phyloP scores from a whole-genome alignment of 2,888 invertebrate genomes.

The Rugalucina vietnamica region DNA sequence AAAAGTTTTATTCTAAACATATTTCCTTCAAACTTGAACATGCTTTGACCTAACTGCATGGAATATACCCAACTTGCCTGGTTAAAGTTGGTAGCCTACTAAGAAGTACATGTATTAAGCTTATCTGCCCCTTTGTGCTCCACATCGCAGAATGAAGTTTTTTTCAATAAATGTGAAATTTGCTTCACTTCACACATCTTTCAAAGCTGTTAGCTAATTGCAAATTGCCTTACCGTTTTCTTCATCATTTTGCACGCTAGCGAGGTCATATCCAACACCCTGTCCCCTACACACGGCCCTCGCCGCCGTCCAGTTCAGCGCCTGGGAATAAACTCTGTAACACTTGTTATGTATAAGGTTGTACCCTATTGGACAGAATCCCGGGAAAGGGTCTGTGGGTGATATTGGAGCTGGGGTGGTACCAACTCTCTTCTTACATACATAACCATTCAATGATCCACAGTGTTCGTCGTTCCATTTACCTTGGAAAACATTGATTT shows the following conservation, averaged over 20 bases:
- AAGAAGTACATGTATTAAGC: too few species aligned
- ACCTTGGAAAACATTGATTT: conserved; percentile 65
- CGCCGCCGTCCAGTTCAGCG: conserved; percentile 67
- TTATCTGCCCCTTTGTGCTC: too few species aligned
- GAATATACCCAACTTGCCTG: too few species aligned
- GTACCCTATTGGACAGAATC: conserved; percentile 74
- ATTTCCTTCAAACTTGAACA: too few species aligned
- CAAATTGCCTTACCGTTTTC: conserved; percentile 69
- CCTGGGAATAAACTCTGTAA: conserved; percentile 63
- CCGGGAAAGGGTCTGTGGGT: conserved; percentile 56
- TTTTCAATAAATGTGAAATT: too few species aligned
- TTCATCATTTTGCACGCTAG: conserved; percentile 64
- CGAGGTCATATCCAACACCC: conserved; percentile 64
- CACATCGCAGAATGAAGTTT: too few species aligned
- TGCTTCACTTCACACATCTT: too few species aligned
- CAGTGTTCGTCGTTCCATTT: conserved; percentile 77
- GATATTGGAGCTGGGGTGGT: conserved; percentile 45
- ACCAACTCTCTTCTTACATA: conserved; percentile 68
- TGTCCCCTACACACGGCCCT: conserved; percentile 55
- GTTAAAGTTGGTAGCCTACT: too few species aligned
- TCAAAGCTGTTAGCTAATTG: too few species aligned
- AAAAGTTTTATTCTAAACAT: too few species aligned
- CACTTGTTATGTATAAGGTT: conserved; percentile 68
- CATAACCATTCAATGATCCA: conserved; percentile 62
- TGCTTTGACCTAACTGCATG: too few species aligned